Base-by-base conservation (phyloP, 2,113 vertebrate genomes). In the Oceanites oceanicus region DNA sequence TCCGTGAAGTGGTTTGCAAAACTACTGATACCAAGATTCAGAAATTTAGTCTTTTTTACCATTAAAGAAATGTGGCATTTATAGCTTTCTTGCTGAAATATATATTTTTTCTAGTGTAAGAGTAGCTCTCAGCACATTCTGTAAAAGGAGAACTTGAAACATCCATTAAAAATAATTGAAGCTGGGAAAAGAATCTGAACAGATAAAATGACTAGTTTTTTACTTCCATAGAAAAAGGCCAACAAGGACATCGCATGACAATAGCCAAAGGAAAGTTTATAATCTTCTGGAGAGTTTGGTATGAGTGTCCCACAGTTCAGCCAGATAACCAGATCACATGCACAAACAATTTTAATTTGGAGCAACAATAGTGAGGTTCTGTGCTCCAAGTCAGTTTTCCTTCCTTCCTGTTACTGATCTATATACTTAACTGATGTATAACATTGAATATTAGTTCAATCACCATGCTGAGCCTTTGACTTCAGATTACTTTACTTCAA, bases 141-240 rank as follows among this genome's bases (percentile, higher is more conserved):
- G 47, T 61, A 44, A 79, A 86, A 92, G 23, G 10, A 79, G 56
- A 63, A 82, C 52, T 90, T 88, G 52, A 95, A 92, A 42, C 7
- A 67, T 25, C 47, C 42, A 75, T 85, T 92, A 92, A 88, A 93
- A 94, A 88, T 85, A 94, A 92, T 38, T 59, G 78, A 86, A 94
- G 42, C 30, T 85, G 44, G 14, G 32, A 26, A 74, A 72, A 67
- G 58, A 38, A 13, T 9, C 53, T 49, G 50, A 77, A 45, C 27
- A 50, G 50, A 78, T 59, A 82, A 92, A 90, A 78, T 88, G 3
- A 55, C 38, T 77, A n/a, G 8, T 3, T 68, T 74, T 85, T 62
- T 53, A 40, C 17, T 88, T 81, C 13, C 25, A 14, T 3, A 62
- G 36, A 34, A 73, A 90, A 86, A 61, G 49, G 9, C 25, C 63